Conservation (phyloP, 2,797 vertebrate genomes). For the Semaprochilodus insignis region DNA sequence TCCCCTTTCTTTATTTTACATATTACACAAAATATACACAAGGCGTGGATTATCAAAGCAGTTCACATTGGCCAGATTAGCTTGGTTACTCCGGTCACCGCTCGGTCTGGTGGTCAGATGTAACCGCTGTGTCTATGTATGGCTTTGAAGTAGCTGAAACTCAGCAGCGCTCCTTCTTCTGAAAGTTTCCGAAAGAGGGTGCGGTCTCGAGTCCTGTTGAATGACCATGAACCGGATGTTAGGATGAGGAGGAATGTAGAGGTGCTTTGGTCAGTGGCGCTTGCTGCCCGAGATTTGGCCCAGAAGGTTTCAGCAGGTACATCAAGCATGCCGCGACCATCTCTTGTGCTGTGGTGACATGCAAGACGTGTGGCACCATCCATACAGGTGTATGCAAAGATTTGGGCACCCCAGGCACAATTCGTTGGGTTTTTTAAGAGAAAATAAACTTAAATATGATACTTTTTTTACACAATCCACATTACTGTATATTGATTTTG, state of each 20-base stretch:
- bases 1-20: conserved; percentile 72
- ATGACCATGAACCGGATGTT: conserved; percentile 86
- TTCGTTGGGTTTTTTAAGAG: too few species aligned
- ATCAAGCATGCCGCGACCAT: conserved; percentile 90
- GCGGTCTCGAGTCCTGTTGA: not conserved
- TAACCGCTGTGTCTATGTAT: conserved; percentile 77
- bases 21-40: conserved; percentile 98
- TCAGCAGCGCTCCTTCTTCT: conserved; percentile 86
- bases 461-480: too few species aligned
- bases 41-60: conserved; percentile 88
- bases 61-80: conserved; percentile 78
- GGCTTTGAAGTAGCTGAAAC: conserved; percentile 92
- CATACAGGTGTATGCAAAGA: too few species aligned
- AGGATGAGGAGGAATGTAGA: conserved; percentile 80
- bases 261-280: conserved; percentile 72
- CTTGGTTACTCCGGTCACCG: conserved; percentile 77
- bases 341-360: conserved; percentile 50
- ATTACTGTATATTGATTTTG: too few species aligned
- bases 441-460: too few species aligned
- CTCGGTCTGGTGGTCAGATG: conserved; percentile 1
- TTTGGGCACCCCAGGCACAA: too few species aligned
- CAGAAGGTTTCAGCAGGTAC: conserved; percentile 85
- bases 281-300: conserved; percentile 50
- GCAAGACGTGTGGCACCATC: not conserved
- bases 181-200: conserved; percentile 89